A percentile compares a stretch with the other conserved stretches of the same genome.
These are phyloP conservation scores for Lampris incognitus DNA, from an alignment of 2,113 vertebrate genomes.

Conservation along the genomic window DNA sequence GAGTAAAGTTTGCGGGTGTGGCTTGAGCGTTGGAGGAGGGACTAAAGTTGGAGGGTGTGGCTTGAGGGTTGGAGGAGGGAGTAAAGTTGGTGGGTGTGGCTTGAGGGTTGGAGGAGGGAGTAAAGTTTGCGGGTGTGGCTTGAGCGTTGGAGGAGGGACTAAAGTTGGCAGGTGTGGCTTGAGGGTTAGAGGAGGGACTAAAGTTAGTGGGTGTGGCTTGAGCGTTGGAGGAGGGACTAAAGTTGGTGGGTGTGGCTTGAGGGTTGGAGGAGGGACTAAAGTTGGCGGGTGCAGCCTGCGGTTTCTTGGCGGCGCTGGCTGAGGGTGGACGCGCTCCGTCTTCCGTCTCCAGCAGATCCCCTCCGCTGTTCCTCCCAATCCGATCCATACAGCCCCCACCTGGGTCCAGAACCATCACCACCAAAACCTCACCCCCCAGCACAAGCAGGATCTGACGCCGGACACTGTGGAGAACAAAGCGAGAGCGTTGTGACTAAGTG, in stretches of 20 bases:
- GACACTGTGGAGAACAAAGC: conserved; percentile 37
- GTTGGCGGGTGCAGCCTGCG: no score
- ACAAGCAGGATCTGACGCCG: conserved; percentile 31
- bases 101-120: background rate
- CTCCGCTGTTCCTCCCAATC: conserved; percentile 43
- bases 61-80: background rate
- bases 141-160: background rate
- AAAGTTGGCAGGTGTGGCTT: conserved; percentile 15
- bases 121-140: conserved; percentile 14
- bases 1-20: conserved; percentile 3
- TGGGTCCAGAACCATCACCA: conserved; percentile 89
- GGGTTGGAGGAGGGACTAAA: background rate
- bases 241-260: conserved; percentile 14
- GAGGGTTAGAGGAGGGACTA: background rate
- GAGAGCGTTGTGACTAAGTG: background rate
- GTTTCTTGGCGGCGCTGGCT: background rate
- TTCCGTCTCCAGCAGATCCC: conserved; percentile 52
- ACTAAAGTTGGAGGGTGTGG: conserved; percentile 12
- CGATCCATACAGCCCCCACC: conserved; percentile 83
- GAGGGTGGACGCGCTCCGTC: conserved; percentile 45
- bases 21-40: background rate
- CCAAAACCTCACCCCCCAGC: conserved; percentile 37
- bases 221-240: background rate
- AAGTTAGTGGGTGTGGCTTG: conserved; percentile 19
- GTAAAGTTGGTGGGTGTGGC: conserved; percentile 15